These are phyloP conservation scores for Heliocidaris tuberculata DNA, from an alignment of 35 echinoderm and acorn worm genomes.

Conservation along the genomic window DNA sequence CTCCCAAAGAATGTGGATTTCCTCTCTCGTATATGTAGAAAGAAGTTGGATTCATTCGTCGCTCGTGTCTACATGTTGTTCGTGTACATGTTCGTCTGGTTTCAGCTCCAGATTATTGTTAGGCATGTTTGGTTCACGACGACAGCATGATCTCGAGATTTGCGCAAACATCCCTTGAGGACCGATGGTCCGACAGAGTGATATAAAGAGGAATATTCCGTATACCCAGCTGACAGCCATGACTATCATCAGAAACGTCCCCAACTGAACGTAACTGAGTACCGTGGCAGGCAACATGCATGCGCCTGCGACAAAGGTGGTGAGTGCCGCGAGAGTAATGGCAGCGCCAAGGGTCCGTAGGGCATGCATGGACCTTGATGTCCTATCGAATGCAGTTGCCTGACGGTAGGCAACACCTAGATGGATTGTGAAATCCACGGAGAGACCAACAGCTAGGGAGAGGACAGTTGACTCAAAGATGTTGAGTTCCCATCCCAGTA, in stretches of 20 bases:
- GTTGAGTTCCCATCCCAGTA: constrained; percentile 85
- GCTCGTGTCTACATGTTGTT: constrained; percentile 29
- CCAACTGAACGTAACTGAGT: constrained; percentile 77
- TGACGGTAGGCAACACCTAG: constrained; percentile 85
- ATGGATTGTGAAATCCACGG: constrained; percentile 93
- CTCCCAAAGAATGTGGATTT: too few species aligned
- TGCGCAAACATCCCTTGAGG: constrained; percentile 59
- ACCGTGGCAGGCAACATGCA: constrained; percentile 75
- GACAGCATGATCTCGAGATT: constrained; percentile 36
- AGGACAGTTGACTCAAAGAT: constrained; percentile 84
- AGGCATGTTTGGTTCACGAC: not conserved
- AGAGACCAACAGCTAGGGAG: constrained; percentile 80
- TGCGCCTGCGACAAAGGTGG: constrained; percentile 77
- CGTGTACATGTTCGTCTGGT: not conserved
- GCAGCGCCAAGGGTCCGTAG: constrained; percentile 63
- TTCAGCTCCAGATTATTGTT: not conserved
- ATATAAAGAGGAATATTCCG: constrained; percentile 79
- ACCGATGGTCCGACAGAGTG: constrained; percentile 71
- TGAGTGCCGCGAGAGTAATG: constrained; percentile 73
- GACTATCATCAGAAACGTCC: constrained; percentile 72
- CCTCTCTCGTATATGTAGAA: too few species aligned
- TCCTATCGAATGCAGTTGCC: constrained; percentile 50
- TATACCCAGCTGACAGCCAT: constrained; percentile 79
- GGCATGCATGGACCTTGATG: constrained; percentile 49
- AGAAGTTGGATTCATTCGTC: not conserved